phyloP scores from a whole-genome alignment of 1,140 invertebrate genomes.

The Drosophila murphyi region DNA sequence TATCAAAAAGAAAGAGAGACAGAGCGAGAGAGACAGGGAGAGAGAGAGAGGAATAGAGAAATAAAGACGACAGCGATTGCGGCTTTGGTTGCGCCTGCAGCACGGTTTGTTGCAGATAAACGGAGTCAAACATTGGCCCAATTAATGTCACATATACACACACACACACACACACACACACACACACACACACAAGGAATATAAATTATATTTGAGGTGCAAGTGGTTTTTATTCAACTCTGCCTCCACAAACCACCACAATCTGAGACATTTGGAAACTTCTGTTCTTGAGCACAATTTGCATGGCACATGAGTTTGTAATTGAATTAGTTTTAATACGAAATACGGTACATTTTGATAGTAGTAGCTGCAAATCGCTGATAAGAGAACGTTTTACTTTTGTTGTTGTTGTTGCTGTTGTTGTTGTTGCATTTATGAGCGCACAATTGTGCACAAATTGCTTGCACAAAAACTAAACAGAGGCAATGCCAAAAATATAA shows the following conservation, averaged over 20 bases:
- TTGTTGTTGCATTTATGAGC: constrained; percentile 54
- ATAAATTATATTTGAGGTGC: constrained; percentile 12
- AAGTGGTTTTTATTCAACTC: constrained; percentile 40
- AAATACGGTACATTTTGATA: constrained; percentile 27
- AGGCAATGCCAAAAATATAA: constrained; percentile 39
- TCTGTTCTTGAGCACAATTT: constrained; percentile 47
- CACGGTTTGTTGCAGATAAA: constrained; percentile 29
- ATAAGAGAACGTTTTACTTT: constrained; percentile 46
- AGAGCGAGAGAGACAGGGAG: neutral
- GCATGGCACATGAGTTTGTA: constrained; percentile 59
- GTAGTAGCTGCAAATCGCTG: constrained; percentile 36
- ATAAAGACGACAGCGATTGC: neutral
- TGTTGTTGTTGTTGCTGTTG: constrained; percentile 35
- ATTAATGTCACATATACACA: constrained; percentile 45
- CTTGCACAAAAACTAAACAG: constrained; percentile 29
- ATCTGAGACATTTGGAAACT: constrained; percentile 20
- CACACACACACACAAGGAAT: constrained; percentile 7
- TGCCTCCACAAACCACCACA: constrained; percentile 4
- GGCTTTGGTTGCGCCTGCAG: constrained; percentile 8
- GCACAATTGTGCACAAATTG: constrained; percentile 61
- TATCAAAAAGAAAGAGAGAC: constrained; percentile 10
- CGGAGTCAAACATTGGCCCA: constrained; percentile 62
- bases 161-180: neutral
- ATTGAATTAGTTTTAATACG: constrained; percentile 78
- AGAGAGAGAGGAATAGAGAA: neutral